Evolutionary conservation across 53 echinoderm and acorn worm genomes (phyloP).

Genomic region (Echinometra lucunter): DNA sequence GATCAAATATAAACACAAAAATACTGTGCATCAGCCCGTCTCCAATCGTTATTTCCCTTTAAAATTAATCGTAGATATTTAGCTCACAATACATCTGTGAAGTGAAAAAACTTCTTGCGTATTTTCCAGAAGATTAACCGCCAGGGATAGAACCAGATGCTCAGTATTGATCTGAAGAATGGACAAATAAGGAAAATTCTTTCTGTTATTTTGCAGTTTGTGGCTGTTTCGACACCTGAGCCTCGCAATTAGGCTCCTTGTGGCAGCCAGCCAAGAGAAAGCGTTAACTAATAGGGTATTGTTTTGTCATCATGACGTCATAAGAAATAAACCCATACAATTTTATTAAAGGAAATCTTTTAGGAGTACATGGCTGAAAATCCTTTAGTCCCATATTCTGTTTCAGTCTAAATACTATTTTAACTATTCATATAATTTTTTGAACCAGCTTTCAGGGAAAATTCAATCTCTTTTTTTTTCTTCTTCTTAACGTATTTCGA

Average conservation of each 20-base stretch:
- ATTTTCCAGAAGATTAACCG: not conserved
- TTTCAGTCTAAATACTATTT: no score
- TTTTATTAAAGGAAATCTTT: no score
- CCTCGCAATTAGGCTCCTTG: not conserved
- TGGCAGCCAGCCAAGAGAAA: not conserved
- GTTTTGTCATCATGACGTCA: no score
- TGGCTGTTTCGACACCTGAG: not conserved
- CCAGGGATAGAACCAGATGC: not conserved
- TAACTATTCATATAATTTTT: no score
- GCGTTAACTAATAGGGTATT: no score
- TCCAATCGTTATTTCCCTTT: not conserved
- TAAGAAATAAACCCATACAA: no score
- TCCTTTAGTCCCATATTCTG: no score
- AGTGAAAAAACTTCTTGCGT: not conserved
- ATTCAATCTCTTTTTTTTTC: no score
- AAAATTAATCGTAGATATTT: not conserved
- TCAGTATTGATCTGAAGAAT: not conserved
- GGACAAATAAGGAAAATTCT: not conserved
- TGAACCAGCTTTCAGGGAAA: no score
- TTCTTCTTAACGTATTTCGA: no score
- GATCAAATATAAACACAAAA: not conserved
- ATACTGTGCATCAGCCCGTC: no score
- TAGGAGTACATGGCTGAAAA: no score
- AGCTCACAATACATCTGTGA: not conserved
- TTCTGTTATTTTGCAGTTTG: not conserved